phyloP scores from a whole-genome alignment of 2,797 vertebrate genomes.

The Streptopelia turtur region DNA sequence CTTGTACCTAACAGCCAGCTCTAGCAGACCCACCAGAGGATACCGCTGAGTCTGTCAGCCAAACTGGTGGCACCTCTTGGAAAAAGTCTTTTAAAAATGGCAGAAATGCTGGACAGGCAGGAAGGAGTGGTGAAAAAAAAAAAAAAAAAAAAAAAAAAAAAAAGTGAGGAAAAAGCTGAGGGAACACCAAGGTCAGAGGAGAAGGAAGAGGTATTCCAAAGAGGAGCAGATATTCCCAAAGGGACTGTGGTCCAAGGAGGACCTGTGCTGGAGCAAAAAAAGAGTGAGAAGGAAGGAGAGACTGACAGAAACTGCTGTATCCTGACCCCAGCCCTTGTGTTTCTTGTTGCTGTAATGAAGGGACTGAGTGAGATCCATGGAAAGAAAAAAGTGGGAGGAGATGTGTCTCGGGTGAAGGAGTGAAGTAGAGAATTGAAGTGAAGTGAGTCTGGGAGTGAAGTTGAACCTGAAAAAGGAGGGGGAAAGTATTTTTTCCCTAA shows the following conservation, averaged over 20 bases:
- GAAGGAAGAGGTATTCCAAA: neutral
- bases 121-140: too few species aligned
- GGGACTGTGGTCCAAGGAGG: neutral
- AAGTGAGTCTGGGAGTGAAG: neutral
- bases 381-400: neutral
- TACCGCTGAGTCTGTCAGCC: neutral
- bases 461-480: neutral
- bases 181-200: neutral
- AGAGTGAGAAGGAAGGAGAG: neutral
- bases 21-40: neutral
- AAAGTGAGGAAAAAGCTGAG: neutral
- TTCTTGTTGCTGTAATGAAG: accelerated
- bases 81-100: neutral
- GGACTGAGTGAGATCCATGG: neutral
- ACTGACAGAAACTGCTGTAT: neutral
- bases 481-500: neutral
- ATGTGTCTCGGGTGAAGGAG: neutral
- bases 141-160: too few species aligned
- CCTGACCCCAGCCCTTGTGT: neutral
- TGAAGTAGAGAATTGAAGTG: neutral
- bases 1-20: neutral
- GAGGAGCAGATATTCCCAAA: neutral
- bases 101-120: neutral
- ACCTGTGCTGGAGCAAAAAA: neutral
- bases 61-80: neutral